Percentiles rank a stretch among this genome's conserved stretches.
These are phyloP conservation scores for Syrmaticus mikado DNA, from an alignment of 2,113 vertebrate genomes.

Conservation along the genomic window DNA sequence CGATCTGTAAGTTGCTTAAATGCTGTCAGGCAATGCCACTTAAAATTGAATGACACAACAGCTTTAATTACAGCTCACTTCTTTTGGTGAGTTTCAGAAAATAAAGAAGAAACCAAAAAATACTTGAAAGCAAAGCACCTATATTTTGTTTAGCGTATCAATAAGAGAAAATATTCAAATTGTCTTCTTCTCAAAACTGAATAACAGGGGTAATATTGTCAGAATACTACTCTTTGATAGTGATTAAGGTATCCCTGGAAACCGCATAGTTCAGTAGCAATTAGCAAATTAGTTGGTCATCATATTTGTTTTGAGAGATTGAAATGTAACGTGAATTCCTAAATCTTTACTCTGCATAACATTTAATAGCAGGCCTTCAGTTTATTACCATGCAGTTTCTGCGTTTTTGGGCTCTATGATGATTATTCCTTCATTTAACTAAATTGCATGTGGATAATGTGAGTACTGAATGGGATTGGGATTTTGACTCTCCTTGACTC, in stretches of 20 bases:
- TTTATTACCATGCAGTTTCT: not conserved
- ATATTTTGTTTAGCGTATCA: not conserved
- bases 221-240: not conserved
- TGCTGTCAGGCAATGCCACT: not conserved
- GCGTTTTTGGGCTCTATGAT: not conserved
- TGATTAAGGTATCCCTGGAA: not conserved
- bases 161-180: not conserved
- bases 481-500: not conserved
- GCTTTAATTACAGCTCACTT: not conserved
- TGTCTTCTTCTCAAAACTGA: not conserved
- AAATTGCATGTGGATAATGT: conserved; percentile 22
- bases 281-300: conserved; percentile 32
- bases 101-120: not conserved
- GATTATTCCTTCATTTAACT: conserved; percentile 31
- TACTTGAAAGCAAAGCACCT: not conserved
- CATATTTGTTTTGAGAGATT: not conserved
- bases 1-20: not conserved
- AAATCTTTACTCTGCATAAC: conserved; percentile 1
- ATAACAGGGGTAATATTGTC: not conserved
- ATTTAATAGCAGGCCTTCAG: not conserved
- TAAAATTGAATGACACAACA: not conserved
- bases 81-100: not conserved
- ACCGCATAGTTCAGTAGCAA: not conserved
- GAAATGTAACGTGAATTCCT: conserved; percentile 5
- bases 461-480: not conserved